Evolutionary conservation across 2,797 vertebrate genomes (phyloP), one percentile per base, ranked within the genome.

Genomic region (Hylomyscus alleni): DNA sequence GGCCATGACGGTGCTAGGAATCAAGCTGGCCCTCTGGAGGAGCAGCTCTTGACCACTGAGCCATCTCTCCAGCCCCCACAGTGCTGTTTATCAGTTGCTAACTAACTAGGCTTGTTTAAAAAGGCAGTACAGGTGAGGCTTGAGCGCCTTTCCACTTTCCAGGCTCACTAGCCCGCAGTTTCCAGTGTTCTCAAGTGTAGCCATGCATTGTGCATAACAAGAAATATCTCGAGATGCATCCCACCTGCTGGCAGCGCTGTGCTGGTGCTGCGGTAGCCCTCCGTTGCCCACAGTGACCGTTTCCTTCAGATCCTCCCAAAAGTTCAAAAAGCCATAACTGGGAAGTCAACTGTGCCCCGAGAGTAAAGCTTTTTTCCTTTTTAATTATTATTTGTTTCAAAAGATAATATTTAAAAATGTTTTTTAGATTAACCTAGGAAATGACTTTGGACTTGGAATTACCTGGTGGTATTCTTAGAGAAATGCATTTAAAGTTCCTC

Each of bases 391-490:
- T 78, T 34, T 86, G 5, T 89, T 67, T 37, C 24, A 77, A 65
- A 95, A 20, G 22, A 65, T n/a, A 90, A 90, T 58, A 82, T 52
- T 65, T 89, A n/a, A 86, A 97, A 95, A 76, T 69, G 73, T 9
- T 40, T 89, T 84, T 40, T 47, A 44, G 26, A 89, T 93, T 96
- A 89, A 77, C 2, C 6, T 34, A 82, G 69, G 40, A 78, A 95
- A 56, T 69, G n/a, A 12, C 50, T 82, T 62, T 95, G n/a, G 4
- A 44, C 31, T 87, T 95, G 81, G 62, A 6, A 69, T 37, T 67
- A 10, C 31, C 4, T 86, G 50, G 73, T 31, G n/a, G 3, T 80
- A 78, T 85, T 90, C 34, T 67, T 50, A 80, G 88, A 93, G 31
- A 95, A 87, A 62, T 80, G 60, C 62, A 44, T 85, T 58, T 90